phyloP scores from a whole-genome alignment of 37 sponge, comb jelly and placozoan species.

The Chondrilla cf. caribensis region DNA sequence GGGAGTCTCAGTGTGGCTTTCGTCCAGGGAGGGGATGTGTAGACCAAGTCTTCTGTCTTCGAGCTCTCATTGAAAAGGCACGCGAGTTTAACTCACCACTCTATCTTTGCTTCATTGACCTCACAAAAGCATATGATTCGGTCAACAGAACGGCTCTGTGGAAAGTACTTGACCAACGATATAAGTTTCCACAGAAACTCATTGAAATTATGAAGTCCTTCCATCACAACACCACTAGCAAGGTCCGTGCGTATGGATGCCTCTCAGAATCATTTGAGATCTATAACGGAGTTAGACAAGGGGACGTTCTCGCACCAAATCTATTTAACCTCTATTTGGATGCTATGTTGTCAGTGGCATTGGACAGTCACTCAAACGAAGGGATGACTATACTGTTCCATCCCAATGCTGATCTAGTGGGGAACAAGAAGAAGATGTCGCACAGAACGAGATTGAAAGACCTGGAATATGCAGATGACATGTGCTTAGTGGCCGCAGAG shows the following conservation, averaged over 20 bases:
- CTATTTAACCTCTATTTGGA: constrained; percentile 18
- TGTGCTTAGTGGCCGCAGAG: too few species aligned
- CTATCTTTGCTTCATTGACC: background rate
- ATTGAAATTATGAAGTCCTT: background rate
- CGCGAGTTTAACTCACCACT: background rate
- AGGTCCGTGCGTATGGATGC: background rate
- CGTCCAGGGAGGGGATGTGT: constrained; percentile 9
- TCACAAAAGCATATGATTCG: constrained; percentile 16
- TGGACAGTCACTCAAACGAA: background rate
- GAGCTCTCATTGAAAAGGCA: background rate
- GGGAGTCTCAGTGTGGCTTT: constrained; percentile 40
- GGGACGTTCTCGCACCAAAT: background rate
- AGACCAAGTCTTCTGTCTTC: constrained; percentile 21
- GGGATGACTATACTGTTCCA: background rate
- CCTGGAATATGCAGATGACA: background rate
- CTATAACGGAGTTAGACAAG: background rate
- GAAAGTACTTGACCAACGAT: background rate
- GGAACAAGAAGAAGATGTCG: background rate
- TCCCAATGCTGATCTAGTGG: background rate
- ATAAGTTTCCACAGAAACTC: background rate
- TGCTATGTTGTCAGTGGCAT: background rate
- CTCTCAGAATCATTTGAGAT: background rate
- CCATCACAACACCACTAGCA: background rate
- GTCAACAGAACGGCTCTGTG: background rate
- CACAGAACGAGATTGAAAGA: background rate